Evolutionary conservation across 2,888 invertebrate species (phyloP).

Genomic region (Caenorhabditis sulstoni): DNA sequence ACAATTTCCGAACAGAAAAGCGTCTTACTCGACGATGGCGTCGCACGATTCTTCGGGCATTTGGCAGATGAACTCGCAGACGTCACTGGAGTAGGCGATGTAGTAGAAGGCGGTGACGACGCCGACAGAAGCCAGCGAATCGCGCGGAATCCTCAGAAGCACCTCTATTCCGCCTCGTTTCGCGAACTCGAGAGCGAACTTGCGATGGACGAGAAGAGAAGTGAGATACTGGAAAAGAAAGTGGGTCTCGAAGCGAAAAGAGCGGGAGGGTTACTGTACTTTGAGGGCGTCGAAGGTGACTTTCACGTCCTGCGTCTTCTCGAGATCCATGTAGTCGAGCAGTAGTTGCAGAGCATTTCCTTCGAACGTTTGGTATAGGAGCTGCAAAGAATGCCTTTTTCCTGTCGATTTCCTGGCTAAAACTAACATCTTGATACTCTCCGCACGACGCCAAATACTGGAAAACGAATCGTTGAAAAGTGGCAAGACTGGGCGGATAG

Average conservation of each 20-base stretch:
- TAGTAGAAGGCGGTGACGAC: slow-evolving; percentile 97
- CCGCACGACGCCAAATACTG: slow-evolving; percentile 96
- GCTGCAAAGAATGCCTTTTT: slow-evolving; percentile 83
- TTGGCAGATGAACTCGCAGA: slow-evolving; percentile 92
- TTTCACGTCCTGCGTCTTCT: slow-evolving; percentile 91
- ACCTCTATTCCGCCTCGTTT: slow-evolving; percentile 90
- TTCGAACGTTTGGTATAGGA: slow-evolving; percentile 93
- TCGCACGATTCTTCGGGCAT: slow-evolving; percentile 84
- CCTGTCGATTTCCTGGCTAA: not conserved
- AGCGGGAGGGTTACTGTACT: slow-evolving; percentile 27
- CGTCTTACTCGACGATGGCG: slow-evolving; percentile 76
- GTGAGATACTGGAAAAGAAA: slow-evolving; percentile 87
- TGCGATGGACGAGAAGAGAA: slow-evolving; percentile 95
- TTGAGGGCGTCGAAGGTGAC: slow-evolving; percentile 95
- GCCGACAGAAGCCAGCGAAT: slow-evolving; percentile 85
- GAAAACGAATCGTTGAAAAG: slow-evolving; percentile 93
- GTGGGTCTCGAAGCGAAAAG: not conserved
- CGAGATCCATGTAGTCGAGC: slow-evolving; percentile 91
- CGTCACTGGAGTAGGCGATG: slow-evolving; percentile 94
- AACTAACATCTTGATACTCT: slow-evolving; percentile 89
- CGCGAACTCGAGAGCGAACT: slow-evolving; percentile 96
- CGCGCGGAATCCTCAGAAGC: slow-evolving; percentile 88
- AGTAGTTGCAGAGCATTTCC: slow-evolving; percentile 90
- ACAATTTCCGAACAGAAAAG: no score
- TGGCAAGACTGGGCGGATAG: slow-evolving; percentile 90